These are phyloP conservation scores for Eupithecia insigniata DNA, from an alignment of 2,888 invertebrate genomes.

Conservation along the genomic window DNA sequence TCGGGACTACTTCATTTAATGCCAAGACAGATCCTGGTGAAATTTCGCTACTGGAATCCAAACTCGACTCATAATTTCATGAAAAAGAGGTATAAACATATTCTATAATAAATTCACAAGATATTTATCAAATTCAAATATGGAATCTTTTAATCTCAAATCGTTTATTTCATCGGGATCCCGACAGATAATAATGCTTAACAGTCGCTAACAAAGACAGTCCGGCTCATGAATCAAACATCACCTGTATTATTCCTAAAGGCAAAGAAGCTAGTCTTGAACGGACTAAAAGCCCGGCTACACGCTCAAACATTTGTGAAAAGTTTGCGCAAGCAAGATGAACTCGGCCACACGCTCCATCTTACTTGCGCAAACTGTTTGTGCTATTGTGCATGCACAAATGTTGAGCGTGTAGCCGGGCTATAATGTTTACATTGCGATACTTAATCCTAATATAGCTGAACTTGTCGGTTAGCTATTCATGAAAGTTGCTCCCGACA, in stretches of 20 bases:
- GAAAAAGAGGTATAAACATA: background rate
- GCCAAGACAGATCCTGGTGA: background rate
- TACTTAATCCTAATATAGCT: slow-evolving; percentile 59
- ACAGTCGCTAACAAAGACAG: slow-evolving; percentile 34
- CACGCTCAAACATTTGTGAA: too few species aligned
- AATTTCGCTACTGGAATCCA: background rate
- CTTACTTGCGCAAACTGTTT: too few species aligned
- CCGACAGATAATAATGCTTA: slow-evolving; percentile 31
- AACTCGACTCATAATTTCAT: background rate
- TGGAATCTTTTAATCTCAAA: slow-evolving; percentile 13
- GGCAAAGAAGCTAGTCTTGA: slow-evolving; percentile 47
- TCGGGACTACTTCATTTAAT: slow-evolving; percentile 1
- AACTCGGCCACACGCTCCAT: too few species aligned
- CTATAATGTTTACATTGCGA: slow-evolving; percentile 60
- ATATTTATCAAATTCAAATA: background rate
- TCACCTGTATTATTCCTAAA: slow-evolving; percentile 49
- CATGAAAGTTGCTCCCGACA: slow-evolving; percentile 79
- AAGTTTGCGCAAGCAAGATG: too few species aligned
- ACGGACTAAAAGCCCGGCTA: too few species aligned
- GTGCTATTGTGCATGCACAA: too few species aligned
- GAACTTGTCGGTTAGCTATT: slow-evolving; percentile 76
- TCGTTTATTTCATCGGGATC: background rate
- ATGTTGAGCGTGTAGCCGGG: too few species aligned
- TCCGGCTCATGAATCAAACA: slow-evolving; percentile 50
- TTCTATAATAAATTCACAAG: background rate